Conservation (phyloP, 2,888 invertebrate genomes). For the Scaptomyza parva region DNA sequence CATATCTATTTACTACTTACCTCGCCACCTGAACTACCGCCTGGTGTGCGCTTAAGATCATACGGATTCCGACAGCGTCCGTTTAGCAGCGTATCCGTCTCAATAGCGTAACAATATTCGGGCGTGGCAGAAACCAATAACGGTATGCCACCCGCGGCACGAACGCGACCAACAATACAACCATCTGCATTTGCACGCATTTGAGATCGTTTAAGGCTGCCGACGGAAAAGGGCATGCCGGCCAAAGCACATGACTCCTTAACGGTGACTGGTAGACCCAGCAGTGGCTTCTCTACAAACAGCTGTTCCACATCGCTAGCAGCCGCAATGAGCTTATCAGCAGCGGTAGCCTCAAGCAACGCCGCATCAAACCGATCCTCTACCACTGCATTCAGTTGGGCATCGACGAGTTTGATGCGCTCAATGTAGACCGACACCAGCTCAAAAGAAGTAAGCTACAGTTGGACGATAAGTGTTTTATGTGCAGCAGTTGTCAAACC, state of each 20-base stretch:
- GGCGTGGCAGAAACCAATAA: constrained; percentile 94
- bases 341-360: constrained; percentile 87
- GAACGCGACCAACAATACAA: constrained; percentile 87
- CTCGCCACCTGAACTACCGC: constrained; percentile 96
- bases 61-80: constrained; percentile 94
- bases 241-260: constrained; percentile 90
- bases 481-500: neutral
- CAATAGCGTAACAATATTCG: constrained; percentile 95
- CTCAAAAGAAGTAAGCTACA: constrained; percentile 87
- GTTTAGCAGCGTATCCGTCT: constrained; percentile 91
- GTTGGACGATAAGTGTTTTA: constrained; percentile 16
- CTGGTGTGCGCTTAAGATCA: constrained; percentile 89
- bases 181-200: constrained; percentile 89
- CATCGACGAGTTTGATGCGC: constrained; percentile 88
- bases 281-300: constrained; percentile 87
- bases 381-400: constrained; percentile 89
- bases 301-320: constrained; percentile 52
- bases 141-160: constrained; percentile 91
- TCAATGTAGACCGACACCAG: constrained; percentile 87
- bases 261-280: constrained; percentile 93
- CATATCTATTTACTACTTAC: constrained; percentile 83
- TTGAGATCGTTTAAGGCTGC: constrained; percentile 86
- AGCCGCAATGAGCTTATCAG: constrained; percentile 85
- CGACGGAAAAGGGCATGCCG: constrained; percentile 90
- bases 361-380: constrained; percentile 88